Base-by-base conservation (phyloP, 2,113 vertebrate genomes). In the Catharus bicknelli region DNA sequence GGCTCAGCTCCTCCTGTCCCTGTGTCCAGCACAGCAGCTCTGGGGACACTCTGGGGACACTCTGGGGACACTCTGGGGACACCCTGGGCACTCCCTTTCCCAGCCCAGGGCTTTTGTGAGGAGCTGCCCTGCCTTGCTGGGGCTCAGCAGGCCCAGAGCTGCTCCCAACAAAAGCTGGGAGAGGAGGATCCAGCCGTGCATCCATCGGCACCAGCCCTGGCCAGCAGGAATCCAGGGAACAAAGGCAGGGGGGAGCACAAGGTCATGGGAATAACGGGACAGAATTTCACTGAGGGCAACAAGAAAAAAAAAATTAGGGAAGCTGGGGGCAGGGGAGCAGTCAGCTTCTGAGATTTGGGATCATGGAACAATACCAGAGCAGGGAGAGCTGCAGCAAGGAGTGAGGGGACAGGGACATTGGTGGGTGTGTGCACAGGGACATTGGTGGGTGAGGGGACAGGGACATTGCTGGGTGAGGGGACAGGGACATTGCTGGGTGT, bases 251-350 rank as follows among this genome's bases (percentile, higher is more conserved):
- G 7, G 61, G 90, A 83, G 93, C 79, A 27, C 90, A 57, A 93
- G 96, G 96, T 96, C 96, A 95, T 93, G 96, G 96, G 96, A 96
- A 96, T 36, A 94, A 94, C 68, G 0, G 90, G 68, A 79, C 74
- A 36, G 17, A 13, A 89, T 78, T 88, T 85, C 77, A 93, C 84
- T 30, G 82, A 88, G 93, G 92, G 90, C 81, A 95, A 47, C 1
- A 4, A 64, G 84, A 6, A 16, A 15, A 38, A 50, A 50, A 27
- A 66, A 58, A 67, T 45, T 64, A 64, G 83, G 77, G 90, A 83
- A 66, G 89, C 43, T 67, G 90, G 88, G 92, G 88, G 90, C 84
- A 94, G 96, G 92, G 86, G n/a, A n/a, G n/a, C n/a, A n/a, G n/a
- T n/a, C n/a, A n/a, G n/a, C n/a, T n/a, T n/a, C n/a, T n/a, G n/a